Evolutionary conservation across 2,113 vertebrate genomes (phyloP).

Genomic region (Eleginops maclovinus): DNA sequence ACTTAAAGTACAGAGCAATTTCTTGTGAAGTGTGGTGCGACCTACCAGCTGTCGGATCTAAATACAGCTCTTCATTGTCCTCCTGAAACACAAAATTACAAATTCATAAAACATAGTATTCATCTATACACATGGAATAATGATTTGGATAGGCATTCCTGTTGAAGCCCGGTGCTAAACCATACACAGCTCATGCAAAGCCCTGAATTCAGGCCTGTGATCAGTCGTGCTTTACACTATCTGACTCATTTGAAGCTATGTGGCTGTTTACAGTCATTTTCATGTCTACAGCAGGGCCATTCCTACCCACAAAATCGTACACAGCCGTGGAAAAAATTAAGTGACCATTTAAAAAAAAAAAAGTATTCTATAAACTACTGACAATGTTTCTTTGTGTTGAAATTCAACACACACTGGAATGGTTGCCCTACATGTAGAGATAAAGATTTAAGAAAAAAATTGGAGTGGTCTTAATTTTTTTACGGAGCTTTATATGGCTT

Average conservation of each 20-base stretch:
- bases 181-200: background rate
- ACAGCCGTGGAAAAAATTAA: too few species aligned
- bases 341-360: too few species aligned
- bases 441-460: too few species aligned
- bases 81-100: slow-evolving; percentile 65
- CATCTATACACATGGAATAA: background rate
- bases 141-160: background rate
- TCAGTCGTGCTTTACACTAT: background rate
- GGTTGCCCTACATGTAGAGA: too few species aligned
- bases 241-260: background rate
- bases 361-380: too few species aligned
- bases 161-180: background rate
- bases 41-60: slow-evolving; percentile 79
- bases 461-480: too few species aligned
- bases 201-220: background rate
- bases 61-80: slow-evolving; percentile 78
- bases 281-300: too few species aligned
- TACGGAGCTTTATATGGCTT: too few species aligned
- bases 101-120: background rate
- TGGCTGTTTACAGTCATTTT: background rate
- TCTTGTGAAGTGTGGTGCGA: slow-evolving; percentile 6
- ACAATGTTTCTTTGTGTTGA: too few species aligned
- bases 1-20: background rate
- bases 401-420: too few species aligned
- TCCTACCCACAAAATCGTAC: too few species aligned